Conservation (phyloP, 2,113 vertebrate genomes). For the Scomber scombrus region DNA sequence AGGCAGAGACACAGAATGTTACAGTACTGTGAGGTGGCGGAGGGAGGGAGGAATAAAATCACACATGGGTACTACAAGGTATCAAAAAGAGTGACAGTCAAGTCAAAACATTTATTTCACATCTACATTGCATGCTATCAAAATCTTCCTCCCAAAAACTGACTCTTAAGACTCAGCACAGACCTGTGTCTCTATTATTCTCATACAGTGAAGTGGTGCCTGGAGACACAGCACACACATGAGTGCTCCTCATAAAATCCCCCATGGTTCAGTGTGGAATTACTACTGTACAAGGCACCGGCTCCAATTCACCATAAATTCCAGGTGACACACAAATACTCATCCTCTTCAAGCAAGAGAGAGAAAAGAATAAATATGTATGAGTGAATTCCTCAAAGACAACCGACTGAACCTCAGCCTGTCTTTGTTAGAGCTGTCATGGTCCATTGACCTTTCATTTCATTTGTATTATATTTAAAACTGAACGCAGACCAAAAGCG, state of each 20-base stretch:
- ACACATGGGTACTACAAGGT: no score
- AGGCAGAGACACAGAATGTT: not conserved
- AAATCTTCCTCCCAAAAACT: not conserved
- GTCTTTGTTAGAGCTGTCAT: constrained; percentile 8
- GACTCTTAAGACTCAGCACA: not conserved
- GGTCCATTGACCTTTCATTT: constrained; percentile 27
- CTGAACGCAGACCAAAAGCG: not conserved
- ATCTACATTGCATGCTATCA: not conserved
- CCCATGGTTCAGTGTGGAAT: constrained; percentile 20
- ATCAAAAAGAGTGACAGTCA: not conserved
- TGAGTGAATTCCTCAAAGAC: constrained; percentile 3
- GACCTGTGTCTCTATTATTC: not conserved
- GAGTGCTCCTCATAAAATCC: constrained; percentile 1
- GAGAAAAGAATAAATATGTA: constrained; percentile 4
- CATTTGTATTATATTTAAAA: constrained; percentile 17
- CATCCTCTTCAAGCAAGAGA: constrained; percentile 12
- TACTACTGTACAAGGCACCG: not conserved
- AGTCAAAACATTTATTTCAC: not conserved
- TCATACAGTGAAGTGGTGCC: constrained; percentile 5
- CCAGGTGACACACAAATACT: constrained; percentile 6
- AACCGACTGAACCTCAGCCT: constrained; percentile 4
- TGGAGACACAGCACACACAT: not conserved
- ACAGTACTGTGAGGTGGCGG: not conserved
- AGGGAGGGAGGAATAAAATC: no score
- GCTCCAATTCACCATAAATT: not conserved